Base-by-base conservation (phyloP, 2,797 vertebrate genomes). In the Coilia nasus region DNA sequence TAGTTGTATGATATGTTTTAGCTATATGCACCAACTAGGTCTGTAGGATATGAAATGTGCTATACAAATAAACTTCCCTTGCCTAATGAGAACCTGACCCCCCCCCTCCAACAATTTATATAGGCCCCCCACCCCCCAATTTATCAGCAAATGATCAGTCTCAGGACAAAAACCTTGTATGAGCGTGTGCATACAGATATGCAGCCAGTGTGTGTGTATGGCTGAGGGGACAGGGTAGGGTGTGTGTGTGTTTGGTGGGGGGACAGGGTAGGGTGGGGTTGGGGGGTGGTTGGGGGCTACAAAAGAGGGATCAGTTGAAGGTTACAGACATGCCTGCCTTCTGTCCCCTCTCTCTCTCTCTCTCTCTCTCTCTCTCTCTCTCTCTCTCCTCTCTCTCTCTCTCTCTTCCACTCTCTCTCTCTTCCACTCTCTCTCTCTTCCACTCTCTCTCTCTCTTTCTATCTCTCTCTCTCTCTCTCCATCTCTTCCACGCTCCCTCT, bases 71-170 rank as follows among this genome's bases (percentile, higher is more conserved):
- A 41, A 41, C 35, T 41, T 41, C 2, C 35, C 35, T 41, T 41
- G 35, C 35, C 35, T 5, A 41, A 41, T 41, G 35, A 41, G 35
- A 41, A 5, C 35, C 35, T 41, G n/a, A n/a, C n/a, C n/a, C 35
- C 35, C 35, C 5, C 35, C 35, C 35, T 5, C 35, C 2, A 41
- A 41, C 5, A 2, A 41, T 41, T 2, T 41, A 41, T 41, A 2
- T 41, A 41, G 2, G 2, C 35, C 35, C 35, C 35, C 35, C 35
- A 2, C 35, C 35, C 62, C 60, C 62, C 62, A 64, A 28, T 64
- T 64, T 64, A 64, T 64, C 62, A 64, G 62, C 60, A 64, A 64
- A 25, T 21, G n/a, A 64, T 64, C 23, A 12, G 60, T 64, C 62
- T 28, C 62, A 64, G 62, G 23, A 23, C 62, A 64, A 28, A 64